A percentile compares a stretch with the other conserved stretches of the same genome.
Evolutionary conservation across 2,797 vertebrate genomes (phyloP).

Genomic region (Sebastes kiyomatsui): DNA sequence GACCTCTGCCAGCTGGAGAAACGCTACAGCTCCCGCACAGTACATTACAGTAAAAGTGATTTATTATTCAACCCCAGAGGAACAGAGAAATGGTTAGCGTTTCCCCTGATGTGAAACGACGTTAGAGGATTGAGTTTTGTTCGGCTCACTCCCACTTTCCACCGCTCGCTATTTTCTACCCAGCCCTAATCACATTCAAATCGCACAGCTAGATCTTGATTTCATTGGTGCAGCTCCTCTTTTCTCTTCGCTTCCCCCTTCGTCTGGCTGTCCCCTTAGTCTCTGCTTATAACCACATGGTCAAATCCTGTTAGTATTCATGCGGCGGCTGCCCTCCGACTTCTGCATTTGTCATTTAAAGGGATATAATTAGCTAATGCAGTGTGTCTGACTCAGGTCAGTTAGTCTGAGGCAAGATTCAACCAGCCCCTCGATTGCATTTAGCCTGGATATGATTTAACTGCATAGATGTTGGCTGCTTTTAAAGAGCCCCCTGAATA

Average conservation of each 20-base stretch:
- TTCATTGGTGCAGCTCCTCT: slow-evolving; percentile 1
- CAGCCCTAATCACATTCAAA: slow-evolving; percentile 33
- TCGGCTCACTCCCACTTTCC: neutral
- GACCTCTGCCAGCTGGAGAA: slow-evolving; percentile 17
- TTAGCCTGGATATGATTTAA: slow-evolving; percentile 60
- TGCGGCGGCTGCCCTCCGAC: slow-evolving; percentile 42
- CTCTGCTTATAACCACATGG: slow-evolving; percentile 11
- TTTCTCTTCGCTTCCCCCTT: neutral
- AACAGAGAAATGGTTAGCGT: neutral
- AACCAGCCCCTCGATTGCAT: slow-evolving; percentile 52
- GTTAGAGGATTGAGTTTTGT: slow-evolving; percentile 20
- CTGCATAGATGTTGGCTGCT: slow-evolving; percentile 40
- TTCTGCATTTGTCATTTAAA: slow-evolving; percentile 68
- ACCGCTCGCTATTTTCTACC: slow-evolving; percentile 26
- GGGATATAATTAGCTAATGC: slow-evolving; percentile 79
- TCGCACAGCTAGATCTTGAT: neutral
- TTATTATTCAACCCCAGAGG: slow-evolving; percentile 12
- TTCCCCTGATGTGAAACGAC: slow-evolving; percentile 8
- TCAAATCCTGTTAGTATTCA: slow-evolving; percentile 68
- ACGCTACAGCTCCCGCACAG: neutral
- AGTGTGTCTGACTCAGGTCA: slow-evolving; percentile 61
- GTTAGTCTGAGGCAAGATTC: slow-evolving; percentile 51
- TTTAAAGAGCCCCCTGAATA: slow-evolving; percentile 47
- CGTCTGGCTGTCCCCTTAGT: slow-evolving; percentile 11
- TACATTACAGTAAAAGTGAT: slow-evolving; percentile 2